These are phyloP conservation scores for Matsumurasca onukii DNA, from an alignment of 1,140 invertebrate genomes.

Conservation along the genomic window DNA sequence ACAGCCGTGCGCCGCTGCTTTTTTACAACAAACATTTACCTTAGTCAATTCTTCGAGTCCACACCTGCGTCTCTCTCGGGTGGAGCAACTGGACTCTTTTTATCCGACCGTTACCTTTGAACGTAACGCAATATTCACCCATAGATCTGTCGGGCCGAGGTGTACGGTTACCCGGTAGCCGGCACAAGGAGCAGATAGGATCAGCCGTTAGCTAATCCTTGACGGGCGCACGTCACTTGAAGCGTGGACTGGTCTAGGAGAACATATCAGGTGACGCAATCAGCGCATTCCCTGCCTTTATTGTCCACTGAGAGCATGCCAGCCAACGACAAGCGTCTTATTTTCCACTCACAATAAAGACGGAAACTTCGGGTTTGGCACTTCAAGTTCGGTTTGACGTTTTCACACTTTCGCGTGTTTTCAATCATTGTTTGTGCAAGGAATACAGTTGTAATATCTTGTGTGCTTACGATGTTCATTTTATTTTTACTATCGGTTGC, in stretches of 20 bases:
- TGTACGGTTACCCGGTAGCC: background rate
- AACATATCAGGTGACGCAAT: background rate
- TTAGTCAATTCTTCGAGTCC: background rate
- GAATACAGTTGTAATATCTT: too few relatives aligned
- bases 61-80: background rate
- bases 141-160: background rate
- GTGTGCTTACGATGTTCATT: too few relatives aligned
- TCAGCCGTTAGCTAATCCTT: conserved; percentile 21
- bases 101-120: conserved; percentile 5
- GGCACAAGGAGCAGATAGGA: background rate
- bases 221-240: background rate
- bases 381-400: too few relatives aligned
- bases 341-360: too few relatives aligned
- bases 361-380: too few relatives aligned
- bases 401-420: too few relatives aligned
- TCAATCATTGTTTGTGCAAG: too few relatives aligned
- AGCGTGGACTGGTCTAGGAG: background rate
- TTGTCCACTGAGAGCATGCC: background rate
- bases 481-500: too few relatives aligned
- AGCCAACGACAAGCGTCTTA: background rate
- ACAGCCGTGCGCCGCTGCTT: background rate
- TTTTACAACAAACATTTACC: conserved; percentile 22
- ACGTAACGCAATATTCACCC: background rate
- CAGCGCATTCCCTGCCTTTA: background rate
- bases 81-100: conserved; percentile 12